A percentile compares a stretch with the other conserved stretches of the same genome.
These are phyloP conservation scores for Campopleginae sp. DNA, from an alignment of 2,888 invertebrate genomes.

Conservation along the genomic window DNA sequence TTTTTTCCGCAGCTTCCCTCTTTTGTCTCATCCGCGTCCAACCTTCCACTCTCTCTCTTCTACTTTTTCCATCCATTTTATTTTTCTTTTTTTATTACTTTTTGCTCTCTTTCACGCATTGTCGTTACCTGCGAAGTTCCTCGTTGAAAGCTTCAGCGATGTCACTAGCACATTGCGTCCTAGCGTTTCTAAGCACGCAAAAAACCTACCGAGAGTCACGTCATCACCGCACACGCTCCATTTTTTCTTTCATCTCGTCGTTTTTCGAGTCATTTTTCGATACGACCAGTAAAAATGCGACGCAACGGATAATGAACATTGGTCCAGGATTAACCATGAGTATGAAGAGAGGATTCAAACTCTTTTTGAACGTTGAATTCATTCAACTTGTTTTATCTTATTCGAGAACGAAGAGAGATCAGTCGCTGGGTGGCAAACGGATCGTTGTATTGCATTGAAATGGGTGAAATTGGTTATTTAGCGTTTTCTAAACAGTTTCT, in stretches of 20 bases:
- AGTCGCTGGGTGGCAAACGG: background rate
- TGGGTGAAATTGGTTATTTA: background rate
- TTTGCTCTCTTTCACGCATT: slow-evolving; percentile 4
- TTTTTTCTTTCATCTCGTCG: background rate
- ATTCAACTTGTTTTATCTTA: background rate
- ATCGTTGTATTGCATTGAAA: background rate
- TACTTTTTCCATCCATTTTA: background rate
- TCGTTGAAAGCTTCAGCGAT: slow-evolving; percentile 8
- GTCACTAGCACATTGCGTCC: slow-evolving; percentile 21
- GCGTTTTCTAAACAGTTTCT: slow-evolving; percentile 14
- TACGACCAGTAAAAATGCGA: background rate
- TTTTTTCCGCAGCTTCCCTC: slow-evolving; percentile 44
- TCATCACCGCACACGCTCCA: background rate
- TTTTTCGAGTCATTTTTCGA: background rate
- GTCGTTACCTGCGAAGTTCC: background rate
- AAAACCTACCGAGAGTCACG: slow-evolving; percentile 1
- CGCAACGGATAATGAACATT: background rate
- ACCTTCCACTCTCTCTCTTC: slow-evolving; percentile 24
- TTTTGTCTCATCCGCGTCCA: slow-evolving; percentile 50
- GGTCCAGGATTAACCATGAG: background rate
- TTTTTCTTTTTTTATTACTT: background rate
- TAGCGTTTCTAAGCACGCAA: slow-evolving; percentile 5
- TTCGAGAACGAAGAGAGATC: background rate
- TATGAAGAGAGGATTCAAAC: background rate
- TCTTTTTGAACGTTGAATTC: background rate